Evolutionary conservation across 2,888 invertebrate species (phyloP), one percentile per base, ranked within the genome.

Genomic region (Orgyia antiqua): DNA sequence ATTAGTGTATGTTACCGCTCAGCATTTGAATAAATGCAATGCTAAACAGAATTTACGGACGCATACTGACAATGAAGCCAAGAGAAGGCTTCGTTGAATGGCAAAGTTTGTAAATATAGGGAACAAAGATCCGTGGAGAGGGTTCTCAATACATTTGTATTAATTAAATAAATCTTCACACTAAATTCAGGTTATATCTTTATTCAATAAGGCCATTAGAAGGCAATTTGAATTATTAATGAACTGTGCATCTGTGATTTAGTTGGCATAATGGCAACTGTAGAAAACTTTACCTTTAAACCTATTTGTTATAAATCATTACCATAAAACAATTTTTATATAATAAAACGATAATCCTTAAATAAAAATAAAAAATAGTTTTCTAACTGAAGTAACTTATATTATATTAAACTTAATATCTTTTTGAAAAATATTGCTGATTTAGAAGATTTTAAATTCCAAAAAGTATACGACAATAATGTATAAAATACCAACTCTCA

Each of bases 1-100:
- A 80, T 79, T 74, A 78, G 69, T 58, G 64, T 68, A 68, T 66
- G 67, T 69, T 67, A 62, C 58, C 51, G 54, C 39, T 48, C 45
- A 41, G 27, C 50, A 69, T 72, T 71, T 68, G 62, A 72, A 70
- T 74, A 69, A 66, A 65, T 68, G 68, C 58, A 65, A 65, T 66
- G 66, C 58, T 64, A 61, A 63, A 60, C 48, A 53, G 53, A 57
- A 56, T 68, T 58, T 52, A 54, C 48, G 48, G 42, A 42, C 39
- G 41, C 33, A 33, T 45, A 39, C 35, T 51, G 52, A 51, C 56
- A 50, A 57, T 60, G 58, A 56, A 46, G 42, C 47, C 45, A 43
- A 36, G 43, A 45, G 41, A 51, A 37, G 45, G 39, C 33, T 44
- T 37, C 44, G 41, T 49, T 53, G 57, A 56, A 52, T 49, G 50